Evolutionary conservation across 2,888 invertebrate species (phyloP), one percentile per base, ranked within the genome.

Genomic region (Axea sp.): DNA sequence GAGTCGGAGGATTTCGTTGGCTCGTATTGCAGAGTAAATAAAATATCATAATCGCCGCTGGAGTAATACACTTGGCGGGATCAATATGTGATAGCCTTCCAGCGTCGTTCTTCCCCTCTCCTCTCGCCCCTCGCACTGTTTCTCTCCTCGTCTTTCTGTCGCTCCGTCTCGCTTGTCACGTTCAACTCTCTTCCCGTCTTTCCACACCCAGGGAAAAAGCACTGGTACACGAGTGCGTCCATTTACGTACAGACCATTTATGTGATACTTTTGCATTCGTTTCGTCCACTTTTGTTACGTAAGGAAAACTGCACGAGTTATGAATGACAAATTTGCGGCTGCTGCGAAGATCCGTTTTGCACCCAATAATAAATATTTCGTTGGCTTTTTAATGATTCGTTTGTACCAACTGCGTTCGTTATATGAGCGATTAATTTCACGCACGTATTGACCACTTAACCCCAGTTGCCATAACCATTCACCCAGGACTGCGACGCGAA

Each of bases 61-160:
- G 53, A 65, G 64, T 65, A 53, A 65, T 53, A 65, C 64, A 45
- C 53, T 65, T 45, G 53, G 33, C 53, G 64, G 64, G 64, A 65
- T 53, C 64, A 65, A 65, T 65, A 64, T 64, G 53, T 51, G 64
- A 64, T 64, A 64, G 64, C 64, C 64, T 53, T 64, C 33, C 53
- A 53, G 33, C 41, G 51, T 17, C 15, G 47, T 19, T 26, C 53
- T n/a, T 15, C 51, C 49, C 33, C 14, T 4, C 33, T 7, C 15
- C 33, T 8, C 33, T 12, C 19, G 22, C 4, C 3, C 19, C 22
- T 22, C 35, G 12, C 35, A 9, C 35, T 8, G 8, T 33, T 35
- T 9, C 37, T 17, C 7, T 30, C 30, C 41, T 30, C 14, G 30
- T 41, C 55, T 28, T 39, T 28, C 33, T 12, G 7, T 35, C 55